A percentile compares a stretch with the other conserved stretches of the same genome.
These are phyloP conservation scores for Zapus hudsonius DNA, from an alignment of 2,113 vertebrate genomes.

Conservation along the genomic window DNA sequence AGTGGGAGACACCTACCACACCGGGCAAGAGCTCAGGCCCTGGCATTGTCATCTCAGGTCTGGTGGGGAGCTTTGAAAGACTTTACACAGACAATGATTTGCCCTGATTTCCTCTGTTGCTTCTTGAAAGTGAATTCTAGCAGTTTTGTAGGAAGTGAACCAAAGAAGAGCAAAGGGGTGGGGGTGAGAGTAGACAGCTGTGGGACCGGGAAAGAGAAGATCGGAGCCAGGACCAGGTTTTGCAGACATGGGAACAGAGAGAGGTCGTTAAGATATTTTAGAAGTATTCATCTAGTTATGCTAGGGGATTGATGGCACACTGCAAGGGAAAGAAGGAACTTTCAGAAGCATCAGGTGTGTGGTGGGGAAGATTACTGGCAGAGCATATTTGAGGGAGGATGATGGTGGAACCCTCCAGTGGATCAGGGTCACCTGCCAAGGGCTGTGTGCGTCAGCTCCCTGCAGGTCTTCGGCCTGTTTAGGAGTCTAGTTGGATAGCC, in stretches of 20 bases:
- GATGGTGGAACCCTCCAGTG: not conserved
- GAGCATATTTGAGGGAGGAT: too few species aligned
- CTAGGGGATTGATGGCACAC: accelerated
- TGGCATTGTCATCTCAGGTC: accelerated
- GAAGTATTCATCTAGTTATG: not conserved
- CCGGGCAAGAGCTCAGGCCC: accelerated
- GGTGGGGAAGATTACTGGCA: not conserved
- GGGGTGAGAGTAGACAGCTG: accelerated
- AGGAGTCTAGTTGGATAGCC: not conserved
- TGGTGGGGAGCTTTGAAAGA: not conserved
- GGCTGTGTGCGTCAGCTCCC: accelerated
- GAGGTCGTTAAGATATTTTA: accelerated
- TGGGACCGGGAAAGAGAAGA: accelerated
- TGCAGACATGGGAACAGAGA: not conserved
- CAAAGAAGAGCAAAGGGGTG: not conserved
- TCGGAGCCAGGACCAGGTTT: not conserved
- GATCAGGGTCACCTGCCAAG: not conserved
- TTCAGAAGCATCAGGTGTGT: accelerated
- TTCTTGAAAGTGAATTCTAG: not conserved
- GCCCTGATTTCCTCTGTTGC: not conserved
- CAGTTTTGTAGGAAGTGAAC: not conserved
- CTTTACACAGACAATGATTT: not conserved
- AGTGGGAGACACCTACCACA: accelerated
- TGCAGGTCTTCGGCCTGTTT: accelerated
- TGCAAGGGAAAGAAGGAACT: too few species aligned